These are phyloP conservation scores for Labeo calbasu DNA, from an alignment of 2,797 vertebrate species.

Conservation along the genomic window DNA sequence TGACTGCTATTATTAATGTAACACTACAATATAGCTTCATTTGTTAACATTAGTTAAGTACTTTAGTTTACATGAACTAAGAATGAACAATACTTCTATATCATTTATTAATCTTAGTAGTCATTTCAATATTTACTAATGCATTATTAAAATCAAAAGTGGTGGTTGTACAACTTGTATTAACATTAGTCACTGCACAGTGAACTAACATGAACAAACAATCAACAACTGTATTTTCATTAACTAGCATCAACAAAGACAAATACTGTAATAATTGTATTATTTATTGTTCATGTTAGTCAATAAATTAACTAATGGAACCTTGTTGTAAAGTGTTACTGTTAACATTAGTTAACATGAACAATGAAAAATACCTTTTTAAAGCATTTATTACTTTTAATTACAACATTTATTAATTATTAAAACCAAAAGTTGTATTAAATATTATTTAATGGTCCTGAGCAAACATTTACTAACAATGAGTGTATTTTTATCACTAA, in stretches of 20 bases:
- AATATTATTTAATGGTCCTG: not conserved
- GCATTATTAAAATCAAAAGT: not conserved
- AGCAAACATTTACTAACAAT: not conserved
- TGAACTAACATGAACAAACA: not conserved
- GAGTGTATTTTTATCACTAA: not conserved
- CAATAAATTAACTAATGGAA: too few species aligned
- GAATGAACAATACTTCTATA: not conserved
- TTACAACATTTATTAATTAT: not conserved
- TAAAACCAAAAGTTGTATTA: not conserved
- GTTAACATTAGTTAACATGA: not conserved
- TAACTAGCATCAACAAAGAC: not conserved
- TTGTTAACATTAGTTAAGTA: not conserved
- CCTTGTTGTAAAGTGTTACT: too few species aligned
- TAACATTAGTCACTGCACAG: not conserved
- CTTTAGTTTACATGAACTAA: not conserved
- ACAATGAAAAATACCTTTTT: not conserved
- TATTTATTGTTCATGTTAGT: too few species aligned
- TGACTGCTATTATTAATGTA: not conserved
- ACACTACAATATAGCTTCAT: too few species aligned
- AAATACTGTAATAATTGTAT: too few species aligned
- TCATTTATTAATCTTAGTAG: not conserved
- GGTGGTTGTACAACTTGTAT: not conserved
- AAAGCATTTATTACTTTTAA: not conserved
- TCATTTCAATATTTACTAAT: not conserved
- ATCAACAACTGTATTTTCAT: not conserved